Evolutionary conservation across 2,113 vertebrate species (phyloP).

Genomic region (Pterocles orientalis): DNA sequence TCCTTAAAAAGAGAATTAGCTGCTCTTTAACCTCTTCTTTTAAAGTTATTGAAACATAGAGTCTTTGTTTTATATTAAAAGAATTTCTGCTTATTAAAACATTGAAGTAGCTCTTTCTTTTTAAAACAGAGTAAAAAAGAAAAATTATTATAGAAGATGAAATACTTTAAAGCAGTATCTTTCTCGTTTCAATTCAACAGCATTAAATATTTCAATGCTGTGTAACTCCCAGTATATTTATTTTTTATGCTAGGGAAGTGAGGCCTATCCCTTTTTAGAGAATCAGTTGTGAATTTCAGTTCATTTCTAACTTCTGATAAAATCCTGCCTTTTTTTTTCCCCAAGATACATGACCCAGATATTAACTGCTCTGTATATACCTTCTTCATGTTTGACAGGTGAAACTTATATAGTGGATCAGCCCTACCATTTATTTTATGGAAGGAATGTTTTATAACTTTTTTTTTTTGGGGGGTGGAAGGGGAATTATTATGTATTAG

Average conservation of each 20-base stretch:
- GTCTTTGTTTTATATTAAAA: background rate
- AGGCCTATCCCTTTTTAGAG: background rate
- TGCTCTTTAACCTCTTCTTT: background rate
- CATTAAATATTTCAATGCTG: slow-evolving; percentile 37
- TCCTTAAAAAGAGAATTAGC: background rate
- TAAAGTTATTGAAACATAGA: background rate
- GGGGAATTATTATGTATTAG: background rate
- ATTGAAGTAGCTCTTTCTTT: background rate
- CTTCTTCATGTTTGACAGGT: background rate
- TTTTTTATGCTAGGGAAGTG: slow-evolving; percentile 32
- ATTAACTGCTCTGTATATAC: background rate
- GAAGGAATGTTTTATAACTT: background rate
- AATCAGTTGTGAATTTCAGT: background rate
- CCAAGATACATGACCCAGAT: background rate
- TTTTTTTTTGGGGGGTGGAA: rapidly evolving
- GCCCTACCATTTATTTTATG: background rate
- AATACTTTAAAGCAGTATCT: slow-evolving; percentile 3
- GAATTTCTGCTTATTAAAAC: background rate
- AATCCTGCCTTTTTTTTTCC: background rate
- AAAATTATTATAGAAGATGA: background rate
- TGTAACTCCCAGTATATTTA: slow-evolving; percentile 36
- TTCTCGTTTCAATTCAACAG: background rate
- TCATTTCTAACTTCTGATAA: background rate
- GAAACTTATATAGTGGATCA: background rate
- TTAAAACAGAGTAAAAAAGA: background rate